A percentile compares a stretch with the other conserved stretches of the same genome.
Evolutionary conservation across 1,140 invertebrate species (phyloP).

Genomic region (Polypedilum vanderplanki): DNA sequence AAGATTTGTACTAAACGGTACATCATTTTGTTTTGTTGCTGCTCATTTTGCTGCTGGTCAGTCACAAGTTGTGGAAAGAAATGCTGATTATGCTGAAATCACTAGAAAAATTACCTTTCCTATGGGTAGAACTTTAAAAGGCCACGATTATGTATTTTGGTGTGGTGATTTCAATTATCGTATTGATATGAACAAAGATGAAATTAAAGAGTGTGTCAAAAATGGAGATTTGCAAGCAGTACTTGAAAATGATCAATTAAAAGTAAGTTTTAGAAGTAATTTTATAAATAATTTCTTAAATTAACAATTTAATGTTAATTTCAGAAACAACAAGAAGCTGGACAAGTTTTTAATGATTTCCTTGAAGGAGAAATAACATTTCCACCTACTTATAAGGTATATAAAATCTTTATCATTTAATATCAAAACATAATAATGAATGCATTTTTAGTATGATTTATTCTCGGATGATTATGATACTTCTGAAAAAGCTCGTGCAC

Average conservation of each 20-base stretch:
- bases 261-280: slow-evolving; percentile 34
- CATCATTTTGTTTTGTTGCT: slow-evolving; percentile 95
- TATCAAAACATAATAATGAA: too few relatives aligned
- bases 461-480: slow-evolving; percentile 99
- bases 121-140: slow-evolving; percentile 83
- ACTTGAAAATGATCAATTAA: slow-evolving; percentile 84
- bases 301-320: not conserved
- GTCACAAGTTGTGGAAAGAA: slow-evolving; percentile 88
- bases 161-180: slow-evolving; percentile 99
- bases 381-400: slow-evolving; percentile 87
- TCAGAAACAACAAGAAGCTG: slow-evolving; percentile 64
- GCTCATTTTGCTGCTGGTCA: slow-evolving; percentile 99
- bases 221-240: slow-evolving; percentile 72
- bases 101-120: slow-evolving; percentile 88
- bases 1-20: slow-evolving; percentile 82
- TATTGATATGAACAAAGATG: slow-evolving; percentile 91
- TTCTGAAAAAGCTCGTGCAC: slow-evolving; percentile 93
- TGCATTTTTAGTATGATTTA: slow-evolving; percentile 70
- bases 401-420: too few relatives aligned
- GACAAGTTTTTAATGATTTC: slow-evolving; percentile 91
- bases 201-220: slow-evolving; percentile 79
- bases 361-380: slow-evolving; percentile 89
- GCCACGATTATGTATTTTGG: slow-evolving; percentile 99
- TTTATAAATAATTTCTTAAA: not conserved
- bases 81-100: slow-evolving; percentile 94